Conservation (phyloP, 2,888 invertebrate species). For the Oxyscelio sp. region DNA sequence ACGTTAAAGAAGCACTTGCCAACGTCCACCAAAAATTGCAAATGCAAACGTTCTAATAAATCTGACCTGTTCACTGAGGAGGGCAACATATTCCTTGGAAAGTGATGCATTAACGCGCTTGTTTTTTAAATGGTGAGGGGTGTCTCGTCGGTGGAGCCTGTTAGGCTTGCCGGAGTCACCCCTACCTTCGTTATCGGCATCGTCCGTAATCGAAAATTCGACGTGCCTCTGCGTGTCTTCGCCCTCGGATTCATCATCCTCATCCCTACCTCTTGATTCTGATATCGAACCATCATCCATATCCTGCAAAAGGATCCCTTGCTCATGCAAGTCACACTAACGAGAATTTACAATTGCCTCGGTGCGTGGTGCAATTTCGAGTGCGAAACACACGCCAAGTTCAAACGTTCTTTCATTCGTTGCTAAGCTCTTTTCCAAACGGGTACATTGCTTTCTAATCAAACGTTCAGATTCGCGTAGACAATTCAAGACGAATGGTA, state of each 20-base stretch:
- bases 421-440: constrained; percentile 17
- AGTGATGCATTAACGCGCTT: constrained; percentile 94
- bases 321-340: constrained; percentile 70
- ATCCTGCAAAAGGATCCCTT: constrained; percentile 82
- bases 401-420: constrained; percentile 20
- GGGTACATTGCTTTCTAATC: neutral
- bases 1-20: constrained; percentile 71
- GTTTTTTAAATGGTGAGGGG: constrained; percentile 99
- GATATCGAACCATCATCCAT: constrained; percentile 89
- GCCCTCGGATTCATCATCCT: constrained; percentile 90
- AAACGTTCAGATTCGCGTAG: too few relatives aligned
- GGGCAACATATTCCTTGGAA: constrained; percentile 92
- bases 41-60: constrained; percentile 50
- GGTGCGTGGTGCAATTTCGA: constrained; percentile 43
- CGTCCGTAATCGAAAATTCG: constrained; percentile 87
- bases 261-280: constrained; percentile 90
- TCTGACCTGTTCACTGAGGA: constrained; percentile 92
- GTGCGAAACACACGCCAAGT: constrained; percentile 38
- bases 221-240: constrained; percentile 89
- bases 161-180: constrained; percentile 90
- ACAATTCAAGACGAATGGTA: too few relatives aligned
- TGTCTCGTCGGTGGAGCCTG: constrained; percentile 96
- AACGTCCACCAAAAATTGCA: constrained; percentile 43
- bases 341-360: constrained; percentile 47
- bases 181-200: constrained; percentile 88